Evolutionary conservation across 2,797 vertebrate genomes (phyloP), one percentile per base, ranked within the genome.

Genomic region (Silurus aristotelis): DNA sequence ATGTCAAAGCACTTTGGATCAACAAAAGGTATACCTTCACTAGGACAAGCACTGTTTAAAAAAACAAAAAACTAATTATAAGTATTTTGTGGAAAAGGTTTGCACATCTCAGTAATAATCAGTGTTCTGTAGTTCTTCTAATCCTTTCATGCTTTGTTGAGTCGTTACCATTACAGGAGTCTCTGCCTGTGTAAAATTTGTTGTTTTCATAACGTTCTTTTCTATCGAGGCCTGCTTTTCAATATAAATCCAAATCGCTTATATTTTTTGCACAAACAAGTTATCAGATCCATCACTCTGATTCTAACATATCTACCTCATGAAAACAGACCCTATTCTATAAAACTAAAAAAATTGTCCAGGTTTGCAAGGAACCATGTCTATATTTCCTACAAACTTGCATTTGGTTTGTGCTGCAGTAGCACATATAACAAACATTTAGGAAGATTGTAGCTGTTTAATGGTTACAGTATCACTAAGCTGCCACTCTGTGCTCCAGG

Each of bases 11-110:
- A 83, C 70, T 83, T 83, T 85, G 86, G 88, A 90, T 91, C 87
- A 88, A 88, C 89, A 87, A 88, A 90, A 89, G 87, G 75, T 89
- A 84, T 87, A 89, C 87, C 87, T 87, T 83, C 55, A 73, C 10
- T 58, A 75, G 52, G 43, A 67, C 19, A 20, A 83, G 70, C 67
- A 68, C 75, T 68, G 31, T 76, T 63, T 60, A 52, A 19, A 55
- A 55, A 48, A 25, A 38, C 3, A 38, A 38, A 38, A 38, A 38
- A 38, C 38, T 52, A 52, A 10, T 10, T 52, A 7, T 52, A 38
- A 38, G 38, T 52, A 52, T 52, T 52, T 52, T 52, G 48, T 52
- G 48, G 48, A 52, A 10, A 7, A 52, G 10, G 10, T 52, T 52
- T 52, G 48, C 48, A 52, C 48, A 52, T 60, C 48, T 22, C 20